Conservation (phyloP, 2,797 vertebrate genomes). For the Neolamprologus multifasciatus region DNA sequence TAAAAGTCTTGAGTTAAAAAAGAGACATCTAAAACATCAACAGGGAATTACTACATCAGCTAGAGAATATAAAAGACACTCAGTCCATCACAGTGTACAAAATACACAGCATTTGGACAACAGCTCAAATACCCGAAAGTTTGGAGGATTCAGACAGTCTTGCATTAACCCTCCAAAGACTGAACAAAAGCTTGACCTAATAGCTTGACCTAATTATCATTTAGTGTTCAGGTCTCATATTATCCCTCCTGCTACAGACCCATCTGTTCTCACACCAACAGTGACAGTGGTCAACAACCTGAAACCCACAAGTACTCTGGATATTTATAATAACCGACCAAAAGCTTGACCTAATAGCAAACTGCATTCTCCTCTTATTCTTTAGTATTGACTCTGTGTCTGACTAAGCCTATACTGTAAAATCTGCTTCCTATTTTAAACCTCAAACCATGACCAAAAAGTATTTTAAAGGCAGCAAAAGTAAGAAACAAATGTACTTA, state of each 20-base stretch:
- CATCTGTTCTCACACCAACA: not conserved
- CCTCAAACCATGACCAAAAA: accelerated
- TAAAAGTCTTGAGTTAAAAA: not conserved
- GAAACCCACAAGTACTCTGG: not conserved
- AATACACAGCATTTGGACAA: not conserved
- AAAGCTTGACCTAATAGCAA: not conserved
- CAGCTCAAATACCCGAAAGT: not conserved
- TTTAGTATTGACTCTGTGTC: not conserved
- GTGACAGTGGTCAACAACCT: not conserved
- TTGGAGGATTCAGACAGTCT: not conserved
- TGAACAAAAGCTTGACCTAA: not conserved
- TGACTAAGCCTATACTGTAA: not conserved
- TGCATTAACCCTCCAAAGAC: not conserved
- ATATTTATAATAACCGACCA: not conserved
- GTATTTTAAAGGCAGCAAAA: not conserved
- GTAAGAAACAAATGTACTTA: not conserved
- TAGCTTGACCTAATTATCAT: not conserved
- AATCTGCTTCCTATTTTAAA: not conserved
- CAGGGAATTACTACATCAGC: not conserved
- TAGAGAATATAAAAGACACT: not conserved
- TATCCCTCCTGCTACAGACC: not conserved
- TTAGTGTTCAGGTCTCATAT: not conserved
- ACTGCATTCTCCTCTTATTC: not conserved
- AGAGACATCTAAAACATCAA: not conserved
- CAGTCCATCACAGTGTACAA: not conserved